Conservation (phyloP, 2,113 vertebrate species). For the Dromas ardeola region DNA sequence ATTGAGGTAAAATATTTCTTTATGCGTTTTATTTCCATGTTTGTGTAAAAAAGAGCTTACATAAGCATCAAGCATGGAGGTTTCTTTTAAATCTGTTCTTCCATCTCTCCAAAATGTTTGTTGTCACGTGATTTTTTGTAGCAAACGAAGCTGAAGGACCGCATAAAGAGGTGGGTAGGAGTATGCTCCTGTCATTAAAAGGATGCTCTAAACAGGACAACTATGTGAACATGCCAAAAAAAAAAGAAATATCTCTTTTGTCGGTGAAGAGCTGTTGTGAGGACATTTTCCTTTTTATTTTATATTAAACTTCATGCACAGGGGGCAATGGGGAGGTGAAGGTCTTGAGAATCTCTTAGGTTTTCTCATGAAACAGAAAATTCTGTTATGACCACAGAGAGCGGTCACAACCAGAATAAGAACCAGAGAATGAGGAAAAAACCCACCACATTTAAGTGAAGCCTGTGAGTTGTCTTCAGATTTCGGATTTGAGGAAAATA, state of each 20-base stretch:
- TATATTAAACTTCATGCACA: background rate
- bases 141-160: background rate
- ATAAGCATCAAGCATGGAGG: background rate
- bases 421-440: background rate
- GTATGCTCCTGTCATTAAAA: background rate
- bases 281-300: background rate
- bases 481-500: background rate
- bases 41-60: background rate
- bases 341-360: background rate
- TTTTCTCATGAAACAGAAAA: background rate
- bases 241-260: background rate
- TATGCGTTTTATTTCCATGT: background rate
- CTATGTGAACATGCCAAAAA: background rate
- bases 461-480: background rate
- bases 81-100: background rate
- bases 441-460: rapidly evolving
- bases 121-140: background rate
- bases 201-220: background rate
- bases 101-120: background rate
- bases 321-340: background rate
- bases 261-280: background rate
- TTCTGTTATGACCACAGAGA: background rate
- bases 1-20: background rate
- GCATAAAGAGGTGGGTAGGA: background rate
- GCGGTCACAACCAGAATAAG: background rate